Evolutionary conservation across 2,888 invertebrate species (phyloP).

Genomic region (Aproaerema taeniolella): DNA sequence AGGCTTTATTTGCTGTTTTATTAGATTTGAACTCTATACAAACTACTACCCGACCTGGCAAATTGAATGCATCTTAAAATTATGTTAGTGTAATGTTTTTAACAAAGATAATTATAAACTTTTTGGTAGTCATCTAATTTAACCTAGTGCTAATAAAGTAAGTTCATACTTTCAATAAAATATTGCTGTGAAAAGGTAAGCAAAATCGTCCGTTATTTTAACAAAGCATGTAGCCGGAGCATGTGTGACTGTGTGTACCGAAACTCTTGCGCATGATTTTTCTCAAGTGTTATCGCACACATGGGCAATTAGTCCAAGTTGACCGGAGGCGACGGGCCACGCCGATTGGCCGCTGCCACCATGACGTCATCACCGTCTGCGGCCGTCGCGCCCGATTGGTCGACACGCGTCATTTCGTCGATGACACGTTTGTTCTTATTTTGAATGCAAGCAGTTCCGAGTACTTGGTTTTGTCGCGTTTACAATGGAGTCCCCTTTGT

Average conservation of each 20-base stretch:
- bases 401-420: conserved; percentile 76
- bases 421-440: conserved; percentile 77
- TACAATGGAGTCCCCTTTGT: conserved; percentile 57
- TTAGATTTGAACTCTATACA: no score
- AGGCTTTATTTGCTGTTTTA: no score
- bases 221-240: conserved; percentile 8
- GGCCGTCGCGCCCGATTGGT: conserved; percentile 76
- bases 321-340: conserved; percentile 70
- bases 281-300: conserved; percentile 73
- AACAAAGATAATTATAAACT: no score
- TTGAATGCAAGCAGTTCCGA: conserved; percentile 63
- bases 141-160: no score
- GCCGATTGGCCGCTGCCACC: conserved; percentile 59
- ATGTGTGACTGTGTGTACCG: conserved; percentile 33
- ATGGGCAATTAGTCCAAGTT: conserved; percentile 76
- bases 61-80: no score
- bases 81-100: no score
- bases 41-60: no score
- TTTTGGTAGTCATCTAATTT: no score
- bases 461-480: conserved; percentile 59
- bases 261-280: conserved; percentile 62
- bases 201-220: conserved; percentile 9
- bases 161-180: no score
- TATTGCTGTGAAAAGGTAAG: no score
- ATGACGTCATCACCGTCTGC: conserved; percentile 72